Percentiles rank a stretch among this genome's conserved stretches.
Conservation (phyloP, 2,113 vertebrate species). For the Daphoenositta chrysoptera region DNA sequence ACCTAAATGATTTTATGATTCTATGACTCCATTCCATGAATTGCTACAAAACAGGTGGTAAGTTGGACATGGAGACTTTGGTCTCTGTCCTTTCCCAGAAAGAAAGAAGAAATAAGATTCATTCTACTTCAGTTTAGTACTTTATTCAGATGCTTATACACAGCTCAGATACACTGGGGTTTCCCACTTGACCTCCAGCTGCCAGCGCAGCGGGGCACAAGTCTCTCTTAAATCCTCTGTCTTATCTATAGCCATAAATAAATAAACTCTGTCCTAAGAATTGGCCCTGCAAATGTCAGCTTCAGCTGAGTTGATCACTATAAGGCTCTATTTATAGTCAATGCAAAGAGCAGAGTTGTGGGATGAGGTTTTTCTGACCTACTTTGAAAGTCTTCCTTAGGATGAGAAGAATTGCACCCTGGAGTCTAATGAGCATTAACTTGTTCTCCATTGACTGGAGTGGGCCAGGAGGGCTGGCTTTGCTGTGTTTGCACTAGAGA, state of each 20-base stretch:
- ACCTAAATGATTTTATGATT: background rate
- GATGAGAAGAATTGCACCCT: background rate
- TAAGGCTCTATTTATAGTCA: background rate
- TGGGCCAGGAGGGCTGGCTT: background rate
- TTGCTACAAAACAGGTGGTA: background rate
- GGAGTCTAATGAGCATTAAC: background rate
- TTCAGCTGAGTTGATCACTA: background rate
- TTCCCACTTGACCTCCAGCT: background rate
- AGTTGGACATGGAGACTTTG: background rate
- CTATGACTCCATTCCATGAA: background rate
- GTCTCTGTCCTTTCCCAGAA: background rate
- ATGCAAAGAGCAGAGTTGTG: background rate
- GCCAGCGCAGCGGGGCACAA: background rate
- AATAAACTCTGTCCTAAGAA: background rate
- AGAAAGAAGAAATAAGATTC: background rate
- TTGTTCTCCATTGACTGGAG: background rate
- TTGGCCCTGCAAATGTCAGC: background rate
- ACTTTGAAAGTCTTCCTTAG: background rate
- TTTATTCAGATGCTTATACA: background rate
- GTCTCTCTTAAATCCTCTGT: background rate
- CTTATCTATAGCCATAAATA: background rate
- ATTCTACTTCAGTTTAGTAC: background rate
- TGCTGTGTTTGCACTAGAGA: background rate
- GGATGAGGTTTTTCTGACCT: background rate
- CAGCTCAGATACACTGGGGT: background rate